A percentile compares a stretch with the other conserved stretches of the same genome.
Evolutionary conservation across 2,113 vertebrate species (phyloP).

Genomic region (Oreocharis arfaki): DNA sequence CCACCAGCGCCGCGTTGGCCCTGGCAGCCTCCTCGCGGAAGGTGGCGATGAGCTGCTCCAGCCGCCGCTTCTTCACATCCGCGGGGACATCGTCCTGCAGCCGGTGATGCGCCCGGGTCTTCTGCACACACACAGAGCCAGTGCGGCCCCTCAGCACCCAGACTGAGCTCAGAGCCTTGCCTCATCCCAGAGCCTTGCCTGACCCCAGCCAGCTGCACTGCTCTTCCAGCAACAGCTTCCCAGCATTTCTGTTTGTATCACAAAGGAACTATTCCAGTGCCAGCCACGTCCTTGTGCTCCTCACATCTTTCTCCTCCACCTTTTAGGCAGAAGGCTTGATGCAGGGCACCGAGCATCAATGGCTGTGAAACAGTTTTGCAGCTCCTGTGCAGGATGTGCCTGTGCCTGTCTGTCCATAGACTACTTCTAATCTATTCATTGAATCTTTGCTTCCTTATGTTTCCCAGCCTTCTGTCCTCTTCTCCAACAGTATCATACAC

Average conservation of each 20-base stretch:
- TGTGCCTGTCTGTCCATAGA: background rate
- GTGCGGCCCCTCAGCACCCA: rapidly evolving
- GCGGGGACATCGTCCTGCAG: conserved; percentile 25
- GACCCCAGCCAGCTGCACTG: background rate
- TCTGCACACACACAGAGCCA: background rate
- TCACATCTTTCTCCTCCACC: background rate
- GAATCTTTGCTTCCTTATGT: background rate
- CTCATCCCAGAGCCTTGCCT: background rate
- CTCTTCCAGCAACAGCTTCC: background rate
- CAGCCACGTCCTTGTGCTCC: rapidly evolving
- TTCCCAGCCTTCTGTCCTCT: background rate
- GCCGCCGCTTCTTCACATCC: background rate
- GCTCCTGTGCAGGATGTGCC: background rate
- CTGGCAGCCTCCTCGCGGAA: conserved; percentile 30
- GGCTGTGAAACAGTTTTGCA: background rate
- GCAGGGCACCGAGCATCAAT: background rate
- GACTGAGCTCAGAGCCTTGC: background rate
- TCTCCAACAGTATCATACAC: background rate
- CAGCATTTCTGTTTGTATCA: background rate
- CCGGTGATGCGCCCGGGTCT: conserved; percentile 11
- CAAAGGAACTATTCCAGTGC: background rate
- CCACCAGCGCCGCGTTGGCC: background rate
- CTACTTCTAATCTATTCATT: background rate
- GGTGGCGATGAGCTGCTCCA: conserved; percentile 24
- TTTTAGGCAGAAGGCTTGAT: background rate